These are phyloP conservation scores for Tragelaphus strepsiceros DNA, from an alignment of 2,113 vertebrate genomes.

Conservation along the genomic window DNA sequence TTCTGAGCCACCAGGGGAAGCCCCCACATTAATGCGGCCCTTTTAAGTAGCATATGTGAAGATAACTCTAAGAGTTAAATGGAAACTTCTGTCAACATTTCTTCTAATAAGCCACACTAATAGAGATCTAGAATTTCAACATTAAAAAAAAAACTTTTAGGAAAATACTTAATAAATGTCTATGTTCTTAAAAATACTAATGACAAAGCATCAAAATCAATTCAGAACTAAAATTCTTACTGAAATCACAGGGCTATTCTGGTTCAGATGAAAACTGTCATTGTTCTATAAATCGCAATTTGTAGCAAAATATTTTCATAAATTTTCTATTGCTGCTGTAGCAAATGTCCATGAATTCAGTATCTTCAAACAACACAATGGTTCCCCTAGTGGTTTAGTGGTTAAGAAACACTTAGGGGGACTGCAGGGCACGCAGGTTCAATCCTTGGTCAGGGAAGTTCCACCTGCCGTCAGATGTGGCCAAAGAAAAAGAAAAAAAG, in stretches of 20 bases:
- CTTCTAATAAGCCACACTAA: background rate
- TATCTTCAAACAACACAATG: background rate
- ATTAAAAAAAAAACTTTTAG: background rate
- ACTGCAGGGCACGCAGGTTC: fast-evolving
- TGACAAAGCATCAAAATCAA: background rate
- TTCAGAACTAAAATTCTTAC: background rate
- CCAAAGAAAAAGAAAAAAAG: background rate
- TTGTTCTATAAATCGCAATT: background rate
- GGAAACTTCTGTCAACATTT: background rate
- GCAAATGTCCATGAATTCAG: background rate
- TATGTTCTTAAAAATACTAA: background rate
- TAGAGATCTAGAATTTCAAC: background rate
- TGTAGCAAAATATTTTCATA: background rate
- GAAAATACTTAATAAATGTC: background rate
- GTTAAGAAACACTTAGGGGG: background rate
- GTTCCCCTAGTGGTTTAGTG: background rate
- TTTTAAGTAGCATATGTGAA: background rate
- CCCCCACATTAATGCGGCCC: background rate
- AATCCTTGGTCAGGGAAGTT: background rate
- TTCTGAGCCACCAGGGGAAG: background rate
- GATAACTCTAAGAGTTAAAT: background rate
- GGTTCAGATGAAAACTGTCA: background rate
- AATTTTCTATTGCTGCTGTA: background rate
- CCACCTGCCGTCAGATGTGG: fast-evolving
- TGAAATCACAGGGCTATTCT: background rate